phyloP scores from a whole-genome alignment of 2,113 vertebrate genomes.

The Rhabdornis inornatus region DNA sequence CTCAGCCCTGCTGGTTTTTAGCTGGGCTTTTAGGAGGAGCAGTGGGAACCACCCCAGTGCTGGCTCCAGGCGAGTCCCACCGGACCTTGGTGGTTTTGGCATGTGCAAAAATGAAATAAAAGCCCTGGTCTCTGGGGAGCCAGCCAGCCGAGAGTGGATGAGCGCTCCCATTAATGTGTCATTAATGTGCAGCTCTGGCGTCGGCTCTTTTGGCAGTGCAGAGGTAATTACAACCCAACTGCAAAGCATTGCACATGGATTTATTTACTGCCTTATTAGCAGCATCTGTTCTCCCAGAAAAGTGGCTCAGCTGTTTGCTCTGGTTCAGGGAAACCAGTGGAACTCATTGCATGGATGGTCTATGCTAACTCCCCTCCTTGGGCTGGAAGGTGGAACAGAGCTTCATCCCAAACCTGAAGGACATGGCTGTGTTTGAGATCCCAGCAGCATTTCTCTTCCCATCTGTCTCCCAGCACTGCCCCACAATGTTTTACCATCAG shows the following conservation, averaged over 20 bases:
- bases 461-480: not conserved
- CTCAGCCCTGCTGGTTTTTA: not conserved
- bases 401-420: not conserved
- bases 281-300: not conserved
- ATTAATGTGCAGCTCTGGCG: not conserved
- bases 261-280: conserved; percentile 27
- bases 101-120: not conserved
- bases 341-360: not conserved
- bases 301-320: not conserved
- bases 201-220: not conserved
- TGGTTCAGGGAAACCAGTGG: not conserved
- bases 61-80: not conserved
- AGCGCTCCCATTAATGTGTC: not conserved
- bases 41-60: not conserved
- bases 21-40: not conserved
- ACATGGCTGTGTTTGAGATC: not conserved
- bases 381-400: not conserved
- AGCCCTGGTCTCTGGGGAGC: not conserved
- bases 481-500: not conserved
- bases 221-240: conserved; percentile 19
- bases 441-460: not conserved
- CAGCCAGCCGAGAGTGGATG: not conserved
- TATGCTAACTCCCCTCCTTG: not conserved
- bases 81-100: not conserved
- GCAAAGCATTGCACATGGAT: not conserved